Percentiles rank a stretch among this genome's conserved stretches.
Conservation (phyloP, 2,888 invertebrate genomes). For the Sinohyriopsis cumingii region DNA sequence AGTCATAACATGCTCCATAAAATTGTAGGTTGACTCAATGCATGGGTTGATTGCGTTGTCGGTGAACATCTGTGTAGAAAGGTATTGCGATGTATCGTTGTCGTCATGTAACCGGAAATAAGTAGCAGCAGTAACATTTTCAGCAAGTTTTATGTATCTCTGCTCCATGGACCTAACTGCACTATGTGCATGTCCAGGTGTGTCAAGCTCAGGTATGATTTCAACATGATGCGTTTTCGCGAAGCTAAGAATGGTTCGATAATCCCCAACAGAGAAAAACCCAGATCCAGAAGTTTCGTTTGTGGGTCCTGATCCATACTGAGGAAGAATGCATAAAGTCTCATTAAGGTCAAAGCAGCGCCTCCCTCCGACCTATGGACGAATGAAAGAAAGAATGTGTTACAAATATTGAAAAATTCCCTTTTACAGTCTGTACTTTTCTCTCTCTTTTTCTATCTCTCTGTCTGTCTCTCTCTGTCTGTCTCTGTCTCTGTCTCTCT, state of each 20-base stretch:
- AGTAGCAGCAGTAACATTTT: constrained; percentile 29
- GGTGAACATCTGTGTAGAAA: constrained; percentile 52
- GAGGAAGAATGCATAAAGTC: constrained; percentile 49
- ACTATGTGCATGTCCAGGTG: constrained; percentile 66
- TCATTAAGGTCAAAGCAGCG: constrained; percentile 51
- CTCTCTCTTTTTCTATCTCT: no score
- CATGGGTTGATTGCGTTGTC: constrained; percentile 62
- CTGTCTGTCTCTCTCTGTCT: no score
- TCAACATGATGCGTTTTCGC: constrained; percentile 59
- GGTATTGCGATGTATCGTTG: constrained; percentile 42
- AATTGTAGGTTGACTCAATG: constrained; percentile 52
- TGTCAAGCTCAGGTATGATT: constrained; percentile 68
- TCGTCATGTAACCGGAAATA: constrained; percentile 49
- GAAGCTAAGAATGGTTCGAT: constrained; percentile 56
- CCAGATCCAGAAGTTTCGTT: constrained; percentile 45
- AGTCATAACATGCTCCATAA: constrained; percentile 54
- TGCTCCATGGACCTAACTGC: constrained; percentile 64
- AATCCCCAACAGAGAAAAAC: constrained; percentile 47
- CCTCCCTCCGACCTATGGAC: constrained; percentile 40
- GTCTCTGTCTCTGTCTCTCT: no score
- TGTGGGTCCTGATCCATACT: constrained; percentile 56
- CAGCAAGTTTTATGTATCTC: constrained; percentile 31
- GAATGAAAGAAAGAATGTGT: no score
- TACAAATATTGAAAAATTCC: no score
- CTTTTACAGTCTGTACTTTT: no score